Evolutionary conservation across 2,888 invertebrate species (phyloP), one percentile per base, ranked within the genome.

Genomic region (Cyaniris semiargus): DNA sequence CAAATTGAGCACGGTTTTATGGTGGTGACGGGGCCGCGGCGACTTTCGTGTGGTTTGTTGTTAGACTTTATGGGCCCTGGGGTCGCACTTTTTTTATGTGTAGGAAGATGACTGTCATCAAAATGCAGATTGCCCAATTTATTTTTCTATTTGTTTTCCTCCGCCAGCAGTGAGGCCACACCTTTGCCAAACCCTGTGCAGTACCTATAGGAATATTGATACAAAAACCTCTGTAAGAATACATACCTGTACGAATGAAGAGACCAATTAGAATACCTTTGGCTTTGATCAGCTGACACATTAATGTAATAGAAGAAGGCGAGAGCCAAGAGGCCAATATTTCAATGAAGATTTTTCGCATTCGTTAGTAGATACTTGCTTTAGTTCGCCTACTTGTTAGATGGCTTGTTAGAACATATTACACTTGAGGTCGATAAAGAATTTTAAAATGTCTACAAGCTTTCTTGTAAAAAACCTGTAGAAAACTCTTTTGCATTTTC

Each of bases 1-100:
- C 74, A 74, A 74, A 74, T 74, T 74, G 74, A 74, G 53, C 74
- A 74, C 74, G 53, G 7, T 15, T 53, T 74, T 74, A 74, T 48
- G 74, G 27, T 72, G 44, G 72, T 72, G 74, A 53, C 48, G 74
- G 72, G 74, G 74, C 48, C 48, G 53, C 38, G 44, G 74, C 23
- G 74, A 72, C 72, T 23, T 21, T 71, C 7, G n/a, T 71, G 71
- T 48, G 15, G 53, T 74, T 74, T 74, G 74, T 74, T 74, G 74
- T 48, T 74, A n/a, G 27, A 74, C 48, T 74, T 74, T 74, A 74
- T 31, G 74, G 71, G 53, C 38, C 23, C 18, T 15, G 74, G 74
- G 48, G 27, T 27, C 74, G 53, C 74, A 74, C 23, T 72, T 27
- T 74, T 53, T 74, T 15, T 31, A 74, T 74, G 27, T 27, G 66